Conservation (phyloP, 2,797 vertebrate species). For the Linurgus olivaceus region DNA sequence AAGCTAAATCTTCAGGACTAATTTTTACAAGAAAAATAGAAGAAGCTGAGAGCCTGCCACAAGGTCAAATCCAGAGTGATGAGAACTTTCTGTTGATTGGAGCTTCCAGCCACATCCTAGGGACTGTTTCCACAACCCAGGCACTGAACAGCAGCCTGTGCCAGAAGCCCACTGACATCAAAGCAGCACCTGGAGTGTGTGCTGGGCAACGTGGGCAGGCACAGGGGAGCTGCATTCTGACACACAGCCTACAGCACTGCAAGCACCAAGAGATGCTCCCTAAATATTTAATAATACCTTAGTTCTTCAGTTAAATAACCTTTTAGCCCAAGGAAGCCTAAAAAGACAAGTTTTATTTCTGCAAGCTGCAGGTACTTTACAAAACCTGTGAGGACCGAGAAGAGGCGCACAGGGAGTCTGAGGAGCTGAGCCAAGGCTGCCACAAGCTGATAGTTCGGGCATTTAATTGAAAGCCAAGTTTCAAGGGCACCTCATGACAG, state of each 20-base stretch:
- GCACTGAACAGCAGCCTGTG: rapidly evolving
- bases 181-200: rapidly evolving
- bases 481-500: background rate
- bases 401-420: background rate
- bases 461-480: background rate
- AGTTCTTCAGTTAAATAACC: background rate
- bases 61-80: background rate
- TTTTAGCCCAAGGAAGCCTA: background rate
- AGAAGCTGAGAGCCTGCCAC: background rate
- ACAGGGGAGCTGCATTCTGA: background rate
- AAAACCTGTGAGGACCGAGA: rapidly evolving
- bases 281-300: background rate
- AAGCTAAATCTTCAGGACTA: background rate
- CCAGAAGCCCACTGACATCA: background rate
- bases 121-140: background rate
- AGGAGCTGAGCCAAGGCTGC: background rate
- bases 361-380: background rate
- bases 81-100: background rate
- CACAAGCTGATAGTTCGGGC: background rate
- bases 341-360: background rate
- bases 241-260: background rate
- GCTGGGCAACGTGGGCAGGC: background rate
- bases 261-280: background rate
- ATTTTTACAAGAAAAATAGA: background rate
- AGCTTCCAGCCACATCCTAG: background rate